A percentile compares a stretch with the other conserved stretches of the same genome.
phyloP scores from a whole-genome alignment of 2,113 vertebrate genomes.

The Salvator merianae region DNA sequence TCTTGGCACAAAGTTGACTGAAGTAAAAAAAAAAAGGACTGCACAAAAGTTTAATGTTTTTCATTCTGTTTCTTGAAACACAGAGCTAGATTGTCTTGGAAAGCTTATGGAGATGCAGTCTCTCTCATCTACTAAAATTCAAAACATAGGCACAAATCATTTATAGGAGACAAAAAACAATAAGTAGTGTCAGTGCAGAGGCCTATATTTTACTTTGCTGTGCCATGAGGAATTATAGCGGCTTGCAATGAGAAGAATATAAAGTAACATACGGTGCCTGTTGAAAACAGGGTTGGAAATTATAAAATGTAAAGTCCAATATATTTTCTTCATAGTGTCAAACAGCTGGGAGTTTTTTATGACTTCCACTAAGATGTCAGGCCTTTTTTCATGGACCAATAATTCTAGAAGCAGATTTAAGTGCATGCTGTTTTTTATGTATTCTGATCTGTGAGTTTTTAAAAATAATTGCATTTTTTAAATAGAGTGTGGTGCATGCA shows the following conservation, averaged over 20 bases:
- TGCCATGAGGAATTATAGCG: constrained; percentile 74
- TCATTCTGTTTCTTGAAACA: constrained; percentile 66
- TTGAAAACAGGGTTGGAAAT: constrained; percentile 75
- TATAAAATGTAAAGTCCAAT: constrained; percentile 74
- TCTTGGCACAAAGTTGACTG: constrained; percentile 43
- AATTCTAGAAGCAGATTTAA: constrained; percentile 66
- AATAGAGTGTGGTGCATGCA: background rate
- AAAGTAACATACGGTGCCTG: constrained; percentile 75
- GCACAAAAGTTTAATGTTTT: constrained; percentile 53
- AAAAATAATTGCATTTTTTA: constrained; percentile 50
- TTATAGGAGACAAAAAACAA: constrained; percentile 76
- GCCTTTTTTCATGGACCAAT: constrained; percentile 58
- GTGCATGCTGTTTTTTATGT: constrained; percentile 60
- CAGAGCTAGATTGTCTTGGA: constrained; percentile 58
- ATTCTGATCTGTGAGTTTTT: constrained; percentile 36
- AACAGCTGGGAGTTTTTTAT: constrained; percentile 71
- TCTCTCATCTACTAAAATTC: constrained; percentile 65
- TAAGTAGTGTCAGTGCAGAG: constrained; percentile 72
- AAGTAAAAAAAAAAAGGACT: constrained; percentile 48
- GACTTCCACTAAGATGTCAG: constrained; percentile 54
- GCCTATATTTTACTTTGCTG: constrained; percentile 71
- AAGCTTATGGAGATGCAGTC: constrained; percentile 70
- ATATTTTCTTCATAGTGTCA: constrained; percentile 66
- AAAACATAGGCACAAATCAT: constrained; percentile 75
- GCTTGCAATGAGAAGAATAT: constrained; percentile 72